A percentile compares a stretch with the other conserved stretches of the same genome.
Evolutionary conservation across 1,140 invertebrate species (phyloP).

Genomic region (Microplitis mediator): DNA sequence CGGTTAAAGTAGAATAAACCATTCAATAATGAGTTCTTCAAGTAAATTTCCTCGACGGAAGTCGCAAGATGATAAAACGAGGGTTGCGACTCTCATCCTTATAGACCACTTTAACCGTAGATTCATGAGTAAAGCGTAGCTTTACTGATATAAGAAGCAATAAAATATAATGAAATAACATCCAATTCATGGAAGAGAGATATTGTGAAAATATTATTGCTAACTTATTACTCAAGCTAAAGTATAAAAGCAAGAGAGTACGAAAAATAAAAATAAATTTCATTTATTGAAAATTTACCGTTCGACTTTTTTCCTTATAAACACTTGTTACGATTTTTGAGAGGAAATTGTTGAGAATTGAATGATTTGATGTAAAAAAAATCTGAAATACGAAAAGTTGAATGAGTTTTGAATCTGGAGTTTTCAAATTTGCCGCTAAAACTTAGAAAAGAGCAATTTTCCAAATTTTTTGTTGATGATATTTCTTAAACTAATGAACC

Average conservation of each 20-base stretch:
- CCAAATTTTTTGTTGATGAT: too few relatives aligned
- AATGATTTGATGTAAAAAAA: too few relatives aligned
- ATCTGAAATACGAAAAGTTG: too few relatives aligned
- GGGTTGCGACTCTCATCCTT: conserved; percentile 25
- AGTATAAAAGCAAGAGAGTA: neutral
- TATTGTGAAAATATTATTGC: conserved; percentile 64
- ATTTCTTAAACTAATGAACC: too few relatives aligned
- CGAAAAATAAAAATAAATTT: neutral
- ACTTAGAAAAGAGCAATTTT: too few relatives aligned
- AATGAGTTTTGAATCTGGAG: too few relatives aligned
- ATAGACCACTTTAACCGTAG: neutral
- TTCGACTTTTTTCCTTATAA: neutral
- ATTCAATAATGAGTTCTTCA: conserved; percentile 61
- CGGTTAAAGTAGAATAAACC: conserved; percentile 61
- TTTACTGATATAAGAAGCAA: conserved; percentile 47
- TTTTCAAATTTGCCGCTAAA: too few relatives aligned
- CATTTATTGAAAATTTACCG: neutral
- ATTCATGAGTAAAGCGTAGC: neutral
- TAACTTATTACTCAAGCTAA: conserved; percentile 58
- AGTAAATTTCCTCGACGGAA: conserved; percentile 57
- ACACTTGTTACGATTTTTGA: too few relatives aligned
- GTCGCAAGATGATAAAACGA: conserved; percentile 60
- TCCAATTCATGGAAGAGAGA: conserved; percentile 57
- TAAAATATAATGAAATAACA: conserved; percentile 65
- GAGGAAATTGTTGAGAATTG: too few relatives aligned